Evolutionary conservation across 2,797 vertebrate species (phyloP), one percentile per base, ranked within the genome.

Genomic region (Sebastes itinus): DNA sequence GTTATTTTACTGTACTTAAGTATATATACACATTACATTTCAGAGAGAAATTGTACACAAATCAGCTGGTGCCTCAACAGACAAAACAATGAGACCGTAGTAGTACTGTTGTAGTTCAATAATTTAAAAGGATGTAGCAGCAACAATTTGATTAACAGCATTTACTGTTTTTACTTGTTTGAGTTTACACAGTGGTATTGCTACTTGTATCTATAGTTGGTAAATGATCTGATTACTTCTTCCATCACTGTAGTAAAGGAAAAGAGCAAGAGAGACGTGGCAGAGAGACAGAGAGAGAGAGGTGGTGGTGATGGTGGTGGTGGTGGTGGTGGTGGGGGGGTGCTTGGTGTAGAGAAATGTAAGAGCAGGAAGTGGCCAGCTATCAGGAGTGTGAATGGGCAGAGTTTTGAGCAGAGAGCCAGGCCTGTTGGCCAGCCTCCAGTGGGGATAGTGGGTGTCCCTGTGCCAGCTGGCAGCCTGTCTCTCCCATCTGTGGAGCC

Each of bases 381-480:
- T 76, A 81, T 80, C 63, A 78, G 74, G 82, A 86, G 89, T 89
- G 91, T 93, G 92, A 93, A 91, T 89, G 92, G 91, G 77, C 86
- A 86, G 85, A 91, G 88, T 78, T 83, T 80, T n/a, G 76, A 86
- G 82, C 80, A 80, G 81, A 77, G 84, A 94, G 93, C 90, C 74
- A 75, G 84, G 70, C 76, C 92, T 83, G 83, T 88, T 95, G 94
- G 94, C 92, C 87, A 80, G 84, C 81, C 87, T 95, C 94, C 93
- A 95, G 91, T 73, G 89, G 88, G 92, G 90, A 94, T 91, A 92
- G 94, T 95, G 93, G 91, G 94, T 92, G 91, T 95, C 94, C 92
- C 94, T 85, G 86, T 92, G 95, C 95, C 95, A 96, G 95, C 95
- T 96, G 96, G 96, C 95, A 93, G 89, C 91, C 89, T 91, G 93